These are phyloP conservation scores for Heterodera filipjevi DNA, from an alignment of 2,888 invertebrate genomes.

Conservation along the genomic window DNA sequence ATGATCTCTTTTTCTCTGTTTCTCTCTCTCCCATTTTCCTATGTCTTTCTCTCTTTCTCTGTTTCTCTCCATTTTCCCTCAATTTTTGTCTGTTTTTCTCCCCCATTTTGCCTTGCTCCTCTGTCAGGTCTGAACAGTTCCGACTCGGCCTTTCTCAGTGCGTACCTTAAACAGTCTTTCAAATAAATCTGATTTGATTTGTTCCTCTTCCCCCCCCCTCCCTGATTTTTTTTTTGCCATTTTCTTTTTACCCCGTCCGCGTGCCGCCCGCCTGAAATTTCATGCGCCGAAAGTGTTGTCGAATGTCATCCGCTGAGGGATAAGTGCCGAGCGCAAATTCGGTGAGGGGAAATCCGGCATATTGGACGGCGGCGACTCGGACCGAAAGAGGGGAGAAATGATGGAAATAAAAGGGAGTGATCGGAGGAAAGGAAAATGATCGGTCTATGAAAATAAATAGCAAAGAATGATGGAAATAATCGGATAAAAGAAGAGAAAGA, in stretches of 20 bases:
- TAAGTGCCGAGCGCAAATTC: conserved; percentile 61
- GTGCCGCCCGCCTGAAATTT: conserved; percentile 46
- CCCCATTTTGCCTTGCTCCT: conserved; percentile 45
- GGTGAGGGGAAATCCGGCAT: conserved; percentile 54
- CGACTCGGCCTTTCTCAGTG: conserved; percentile 49
- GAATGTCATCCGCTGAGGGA: conserved; percentile 44
- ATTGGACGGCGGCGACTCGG: conserved; percentile 65
- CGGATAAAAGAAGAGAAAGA: too few species aligned
- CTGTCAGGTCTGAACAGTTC: conserved; percentile 45
- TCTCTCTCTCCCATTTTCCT: too few species aligned
- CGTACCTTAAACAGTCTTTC: conserved; percentile 36
- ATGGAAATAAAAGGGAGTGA: conserved; percentile 41
- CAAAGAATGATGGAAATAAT: too few species aligned
- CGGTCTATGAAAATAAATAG: too few species aligned
- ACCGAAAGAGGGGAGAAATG: conserved; percentile 58
- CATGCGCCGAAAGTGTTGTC: conserved; percentile 42
- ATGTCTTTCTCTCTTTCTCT: too few species aligned
- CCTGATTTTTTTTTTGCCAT: not conserved
- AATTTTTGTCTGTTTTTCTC: not conserved
- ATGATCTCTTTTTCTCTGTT: too few species aligned
- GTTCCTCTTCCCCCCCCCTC: not conserved
- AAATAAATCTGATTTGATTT: not conserved
- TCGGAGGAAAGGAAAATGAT: too few species aligned
- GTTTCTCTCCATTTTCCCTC: too few species aligned
- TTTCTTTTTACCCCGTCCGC: conserved; percentile 37